Evolutionary conservation across 92 coral and sea anemone genomes (phyloP), one percentile per base, ranked within the genome.

Genomic region (Phenganax subtilis): DNA sequence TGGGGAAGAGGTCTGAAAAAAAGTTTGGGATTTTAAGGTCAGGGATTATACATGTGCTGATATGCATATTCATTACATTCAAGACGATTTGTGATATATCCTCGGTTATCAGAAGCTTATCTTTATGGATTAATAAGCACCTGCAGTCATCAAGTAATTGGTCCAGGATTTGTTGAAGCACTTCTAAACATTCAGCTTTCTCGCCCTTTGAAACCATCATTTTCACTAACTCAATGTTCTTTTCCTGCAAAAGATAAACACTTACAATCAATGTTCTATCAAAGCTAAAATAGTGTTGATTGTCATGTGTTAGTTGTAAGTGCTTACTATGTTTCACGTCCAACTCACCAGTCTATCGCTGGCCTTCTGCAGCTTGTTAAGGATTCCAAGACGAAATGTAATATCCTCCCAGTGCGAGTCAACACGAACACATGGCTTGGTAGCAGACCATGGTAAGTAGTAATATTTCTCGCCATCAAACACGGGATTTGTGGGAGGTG

Each of bases 381-480:
- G 87, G 0, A 93, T 81, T 31, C 89, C 90, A n/a, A 93, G 85
- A 72, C 98, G 86, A 80, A 91, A 93, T 27, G 97, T 86, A 37
- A 93, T 90, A 81, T 93, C 98, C 54, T 93, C 98, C 98, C 98
- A 93, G 57, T 93, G 98, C 8, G 93, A 89, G 59, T 93, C 98
- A 1, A 93, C 98, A 25, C 89, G 84, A 37, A 93, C 87, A 60
- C 98, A 93, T n/a, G 97, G 97, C 51, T 93, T 93, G 12, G 85
- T 91, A 53, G 85, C 90, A 63, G 90, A 87, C 96, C 97, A 93
- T 0, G 98, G 98, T 12, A 93, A 88, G 60, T 84, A 93, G 77
- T 93, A 91, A 78, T 93, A 93, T 61, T 67, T 85, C 76, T 91
- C 85, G 44, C 98, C 98, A 60, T 93, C 98, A 76, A 89, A 93